These are phyloP conservation scores for Podarcis muralis DNA, from an alignment of 2,113 vertebrate genomes.

Conservation along the genomic window DNA sequence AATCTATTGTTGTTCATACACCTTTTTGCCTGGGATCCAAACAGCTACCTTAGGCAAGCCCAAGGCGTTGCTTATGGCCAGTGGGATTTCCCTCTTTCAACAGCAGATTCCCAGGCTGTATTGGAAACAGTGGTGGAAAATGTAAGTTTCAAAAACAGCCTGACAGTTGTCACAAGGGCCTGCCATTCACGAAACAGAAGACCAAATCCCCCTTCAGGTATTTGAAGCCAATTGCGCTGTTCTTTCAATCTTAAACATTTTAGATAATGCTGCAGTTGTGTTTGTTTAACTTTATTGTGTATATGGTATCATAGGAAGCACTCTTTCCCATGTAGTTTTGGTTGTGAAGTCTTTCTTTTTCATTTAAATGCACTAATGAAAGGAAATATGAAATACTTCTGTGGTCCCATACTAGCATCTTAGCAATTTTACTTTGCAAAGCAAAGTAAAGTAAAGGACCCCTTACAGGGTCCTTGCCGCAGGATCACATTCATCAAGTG, in stretches of 20 bases:
- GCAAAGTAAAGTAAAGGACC: no score
- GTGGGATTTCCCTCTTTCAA: not conserved
- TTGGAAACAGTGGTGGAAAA: not conserved
- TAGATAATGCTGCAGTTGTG: not conserved
- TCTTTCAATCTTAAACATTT: not conserved
- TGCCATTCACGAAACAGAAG: not conserved
- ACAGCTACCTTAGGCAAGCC: not conserved
- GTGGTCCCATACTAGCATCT: not conserved
- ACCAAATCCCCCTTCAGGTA: not conserved
- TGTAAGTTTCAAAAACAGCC: not conserved
- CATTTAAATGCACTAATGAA: not conserved
- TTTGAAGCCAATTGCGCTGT: not conserved
- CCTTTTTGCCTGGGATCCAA: not conserved
- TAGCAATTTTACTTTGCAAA: not conserved
- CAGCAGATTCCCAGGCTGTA: not conserved
- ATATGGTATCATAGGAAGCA: not conserved
- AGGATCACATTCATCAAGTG: no score
- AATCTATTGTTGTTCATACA: not conserved
- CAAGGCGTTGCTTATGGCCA: not conserved
- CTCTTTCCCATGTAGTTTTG: not conserved
- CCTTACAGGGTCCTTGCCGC: no score
- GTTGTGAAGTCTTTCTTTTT: not conserved
- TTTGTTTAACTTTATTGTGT: not conserved
- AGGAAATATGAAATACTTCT: not conserved
- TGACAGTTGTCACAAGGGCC: not conserved